phyloP scores from a whole-genome alignment of 1,140 invertebrate genomes.

The Brachystomella parvula region DNA sequence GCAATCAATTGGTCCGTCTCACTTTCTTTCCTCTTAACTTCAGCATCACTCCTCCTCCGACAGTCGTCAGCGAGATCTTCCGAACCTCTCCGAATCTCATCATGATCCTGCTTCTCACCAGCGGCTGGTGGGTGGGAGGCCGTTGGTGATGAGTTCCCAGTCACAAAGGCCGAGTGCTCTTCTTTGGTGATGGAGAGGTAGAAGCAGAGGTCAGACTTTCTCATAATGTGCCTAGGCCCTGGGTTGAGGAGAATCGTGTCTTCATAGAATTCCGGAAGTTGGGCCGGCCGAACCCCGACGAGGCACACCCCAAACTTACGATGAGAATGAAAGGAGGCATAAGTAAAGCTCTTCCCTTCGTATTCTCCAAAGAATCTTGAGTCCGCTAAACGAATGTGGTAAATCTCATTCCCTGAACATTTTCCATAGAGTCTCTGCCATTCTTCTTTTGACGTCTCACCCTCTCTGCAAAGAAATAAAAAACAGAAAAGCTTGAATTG shows the following conservation, averaged over 20 bases:
- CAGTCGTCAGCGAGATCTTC: no score
- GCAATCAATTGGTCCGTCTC: no score
- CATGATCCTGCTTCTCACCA: no score
- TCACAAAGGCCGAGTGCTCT: slow-evolving; percentile 86
- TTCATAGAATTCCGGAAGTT: slow-evolving; percentile 86
- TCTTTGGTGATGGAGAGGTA: slow-evolving; percentile 98
- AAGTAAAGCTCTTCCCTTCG: slow-evolving; percentile 97
- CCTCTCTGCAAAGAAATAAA: no score
- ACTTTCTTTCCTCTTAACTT: no score
- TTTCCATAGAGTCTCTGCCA: slow-evolving; percentile 97
- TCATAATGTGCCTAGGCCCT: slow-evolving; percentile 80
- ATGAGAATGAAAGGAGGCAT: slow-evolving; percentile 81
- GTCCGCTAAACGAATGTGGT: slow-evolving; percentile 90
- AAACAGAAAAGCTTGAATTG: no score
- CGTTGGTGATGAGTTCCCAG: no score
- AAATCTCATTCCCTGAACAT: slow-evolving; percentile 98
- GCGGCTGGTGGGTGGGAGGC: no score
- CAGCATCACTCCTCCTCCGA: no score
- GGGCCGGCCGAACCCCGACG: slow-evolving; percentile 82
- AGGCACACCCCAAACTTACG: slow-evolving; percentile 86
- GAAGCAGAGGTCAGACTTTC: slow-evolving; percentile 94
- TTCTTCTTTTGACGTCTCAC: slow-evolving; percentile 90
- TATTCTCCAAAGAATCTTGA: slow-evolving; percentile 97
- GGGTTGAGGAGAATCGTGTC: slow-evolving; percentile 93
- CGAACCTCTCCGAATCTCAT: no score